These are phyloP conservation scores for Celastrina argiolus DNA, from an alignment of 2,888 invertebrate genomes.

Conservation along the genomic window DNA sequence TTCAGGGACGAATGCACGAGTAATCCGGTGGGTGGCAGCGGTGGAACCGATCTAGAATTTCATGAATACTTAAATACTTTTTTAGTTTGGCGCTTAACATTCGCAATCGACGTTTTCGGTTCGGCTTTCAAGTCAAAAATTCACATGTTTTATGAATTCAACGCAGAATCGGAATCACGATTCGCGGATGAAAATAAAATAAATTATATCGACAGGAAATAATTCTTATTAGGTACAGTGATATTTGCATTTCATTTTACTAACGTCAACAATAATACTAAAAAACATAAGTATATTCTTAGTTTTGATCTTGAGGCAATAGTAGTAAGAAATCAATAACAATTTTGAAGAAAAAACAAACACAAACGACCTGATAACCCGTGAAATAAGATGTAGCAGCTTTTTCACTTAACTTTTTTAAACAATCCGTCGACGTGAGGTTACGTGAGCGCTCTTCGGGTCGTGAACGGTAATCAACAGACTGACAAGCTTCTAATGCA, in stretches of 20 bases:
- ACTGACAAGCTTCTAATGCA: slow-evolving; percentile 64
- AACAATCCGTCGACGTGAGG: slow-evolving; percentile 48
- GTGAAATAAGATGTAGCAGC: slow-evolving; percentile 31
- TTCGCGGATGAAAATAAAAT: background rate
- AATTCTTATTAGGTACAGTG: background rate
- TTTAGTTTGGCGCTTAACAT: slow-evolving; percentile 30
- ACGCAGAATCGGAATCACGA: background rate
- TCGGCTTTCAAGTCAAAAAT: slow-evolving; percentile 24
- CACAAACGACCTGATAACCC: slow-evolving; percentile 43
- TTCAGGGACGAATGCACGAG: slow-evolving; percentile 58
- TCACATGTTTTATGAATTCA: background rate
- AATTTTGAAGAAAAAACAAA: background rate
- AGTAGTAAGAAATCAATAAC: background rate
- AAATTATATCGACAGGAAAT: background rate
- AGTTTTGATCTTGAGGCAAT: background rate
- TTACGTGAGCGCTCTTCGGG: slow-evolving; percentile 35
- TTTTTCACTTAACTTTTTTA: slow-evolving; percentile 33
- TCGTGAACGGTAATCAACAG: slow-evolving; percentile 53
- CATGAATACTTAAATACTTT: slow-evolving; percentile 51
- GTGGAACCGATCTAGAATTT: slow-evolving; percentile 54
- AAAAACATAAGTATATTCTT: background rate
- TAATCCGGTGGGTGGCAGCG: slow-evolving; percentile 68
- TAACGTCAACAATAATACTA: background rate
- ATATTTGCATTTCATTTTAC: background rate
- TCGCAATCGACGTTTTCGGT: slow-evolving; percentile 13